Base-by-base conservation (phyloP, 2,113 vertebrate genomes). In the Triplophysa siluroides region DNA sequence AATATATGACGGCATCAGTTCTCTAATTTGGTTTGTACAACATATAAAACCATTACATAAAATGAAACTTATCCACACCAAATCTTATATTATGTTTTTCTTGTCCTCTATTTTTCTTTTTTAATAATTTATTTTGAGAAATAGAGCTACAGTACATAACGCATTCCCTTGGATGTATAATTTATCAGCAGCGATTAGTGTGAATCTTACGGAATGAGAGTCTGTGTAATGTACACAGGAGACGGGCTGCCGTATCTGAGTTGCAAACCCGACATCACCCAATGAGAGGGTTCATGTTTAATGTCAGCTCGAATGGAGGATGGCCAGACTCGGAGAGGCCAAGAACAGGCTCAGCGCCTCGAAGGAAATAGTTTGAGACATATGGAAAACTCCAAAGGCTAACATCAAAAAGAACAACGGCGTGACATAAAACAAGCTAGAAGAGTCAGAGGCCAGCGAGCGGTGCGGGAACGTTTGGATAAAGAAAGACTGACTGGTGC, bases 151-250 rank as follows among this genome's bases (percentile, higher is more conserved):
- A 80, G 72, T 77, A 47, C 73, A 63, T 80, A 67, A 79, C 63
- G 26, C 23, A 93, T 93, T 92, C 92, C 86, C 90, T 94, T 93
- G 89, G 91, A 94, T 93, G 92, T 92, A 94, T 92, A 92, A 94
- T 94, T 94, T 85, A 93, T 85, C 88, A 90, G 80, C 88, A 88
- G 88, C 88, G 90, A 94, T 93, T 92, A 93, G 88, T 88, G 85
- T 85, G 84, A 87, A 87, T 91, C 86, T 89, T 89, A 87, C 82
- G 86, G 86, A 87, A 88, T 54, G 83, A 84, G 66, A 43, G 52
- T 82, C 80, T 67, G 73, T 79, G 78, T 78, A 77, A 86, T 73
- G 77, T 80, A 83, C 61, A 71, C 73, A 71, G 66, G 60, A 79
- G 76, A 81, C 33, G 47, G 18, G 29, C 58, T 61, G 76, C n/a